Evolutionary conservation across 2,888 invertebrate genomes (phyloP), one percentile per base, ranked within the genome.

Genomic region (Acleris emargana): DNA sequence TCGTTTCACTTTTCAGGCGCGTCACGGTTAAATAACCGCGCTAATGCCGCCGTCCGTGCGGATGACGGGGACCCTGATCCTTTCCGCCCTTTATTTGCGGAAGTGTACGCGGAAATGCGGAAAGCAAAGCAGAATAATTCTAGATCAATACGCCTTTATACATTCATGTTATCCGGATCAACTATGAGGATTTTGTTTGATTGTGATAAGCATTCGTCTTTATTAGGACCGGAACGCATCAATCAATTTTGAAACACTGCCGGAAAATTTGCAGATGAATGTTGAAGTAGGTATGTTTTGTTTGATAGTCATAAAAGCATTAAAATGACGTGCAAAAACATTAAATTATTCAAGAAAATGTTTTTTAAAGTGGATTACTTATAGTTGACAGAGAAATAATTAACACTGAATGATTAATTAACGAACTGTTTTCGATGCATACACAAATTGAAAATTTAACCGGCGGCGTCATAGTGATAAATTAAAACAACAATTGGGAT

Each of bases 21-120:
- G 52, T 32, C 49, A 50, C 51, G 32, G 58, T 17, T 63, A 38
- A 58, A 58, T 63, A 58, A 58, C 28, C 28, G 20, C 38, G 53
- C 42, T 53, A 32, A 58, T 25, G 53, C 47, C 18, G n/a, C 22
- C 54, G 49, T 50, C 42, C 28, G 43, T 60, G 54, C 50, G 32
- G 49, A 45, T 55, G 54, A 59, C 64, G 52, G 47, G 58, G 54
- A 55, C n/a, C 59, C 64, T 54, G 54, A n/a, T 54, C 64, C 64
- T 43, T 52, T 61, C 54, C 47, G 43, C 17, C 57, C 64, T 43
- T 55, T 64, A 59, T 59, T 59, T 64, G 53, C 58, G 64, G 64
- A 64, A 64, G 53, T 53, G 47, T 62, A 22, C 42, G 45, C 32
- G 53, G 64, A 59, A 64, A 58, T 18, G 28, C 58, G 52, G 52